Evolutionary conservation across 2,888 invertebrate genomes (phyloP), one percentile per base, ranked within the genome.

Genomic region (Andricus quercusramuli): DNA sequence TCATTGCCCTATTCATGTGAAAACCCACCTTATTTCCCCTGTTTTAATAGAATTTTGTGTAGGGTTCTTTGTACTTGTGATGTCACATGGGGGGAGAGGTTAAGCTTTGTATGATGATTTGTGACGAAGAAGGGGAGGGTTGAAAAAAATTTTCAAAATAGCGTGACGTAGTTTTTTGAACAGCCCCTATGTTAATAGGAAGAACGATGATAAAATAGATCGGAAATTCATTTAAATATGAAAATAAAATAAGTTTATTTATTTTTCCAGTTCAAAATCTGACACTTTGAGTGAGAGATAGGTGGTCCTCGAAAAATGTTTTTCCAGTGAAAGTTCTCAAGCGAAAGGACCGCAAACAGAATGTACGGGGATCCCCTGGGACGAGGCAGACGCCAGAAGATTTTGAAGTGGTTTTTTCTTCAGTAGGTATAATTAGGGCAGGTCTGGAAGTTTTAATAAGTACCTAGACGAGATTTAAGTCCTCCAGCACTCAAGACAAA

Each of bases 401-500:
- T 78, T 77, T 62, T 51, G n/a, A 44, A 44, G 64, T 32, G 78
- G n/a, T 47, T 65, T 65, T 67, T 56, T 74, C 66, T 80, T 81
- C 59, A 80, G 83, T 80, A 79, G 77, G 82, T 83, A 81, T 78
- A 77, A 67, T 51, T 62, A 66, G 80, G 80, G 79, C 77, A 74
- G 74, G 70, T 74, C 70, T 78, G 17, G 66, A 81, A 68, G 70
- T 84, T 83, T 83, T 84, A 85, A 85, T 83, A 84, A 85, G 78
- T 79, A 83, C 83, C 83, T 83, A 68, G 68, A 79, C 74, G 80
- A 80, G 79, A 65, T 79, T 81, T 44, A 47, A 67, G n/a, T 78
- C 77, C 81, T 84, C 78, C 80, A 29, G 77, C 76, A 66, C 68
- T 78, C 78, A 79, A 82, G 83, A 84, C 81, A 83, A 89, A 90